phyloP scores from a whole-genome alignment of 1,140 invertebrate species.

The Solenopsis fugax region DNA sequence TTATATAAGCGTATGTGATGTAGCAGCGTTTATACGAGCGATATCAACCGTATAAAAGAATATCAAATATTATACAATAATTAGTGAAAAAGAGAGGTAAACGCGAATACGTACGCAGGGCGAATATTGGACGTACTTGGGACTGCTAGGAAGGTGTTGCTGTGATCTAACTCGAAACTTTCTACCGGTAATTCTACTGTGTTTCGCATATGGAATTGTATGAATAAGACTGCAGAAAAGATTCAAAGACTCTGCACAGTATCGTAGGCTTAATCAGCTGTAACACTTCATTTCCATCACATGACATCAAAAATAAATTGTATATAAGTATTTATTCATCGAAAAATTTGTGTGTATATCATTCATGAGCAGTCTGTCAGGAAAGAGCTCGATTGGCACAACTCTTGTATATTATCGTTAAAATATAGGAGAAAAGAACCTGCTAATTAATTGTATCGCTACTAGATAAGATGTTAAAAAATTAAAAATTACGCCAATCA shows the following conservation, averaged over 20 bases:
- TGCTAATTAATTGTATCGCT: not conserved
- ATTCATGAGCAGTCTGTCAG: not conserved
- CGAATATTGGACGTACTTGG: not conserved
- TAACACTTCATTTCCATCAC: conserved; percentile 46
- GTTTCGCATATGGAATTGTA: conserved; percentile 48
- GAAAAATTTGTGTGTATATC: not conserved
- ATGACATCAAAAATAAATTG: conserved; percentile 58
- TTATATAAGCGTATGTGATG: conserved; percentile 47
- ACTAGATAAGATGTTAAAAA: conserved; percentile 6
- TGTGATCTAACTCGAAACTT: conserved; percentile 59
- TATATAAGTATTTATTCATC: conserved; percentile 60
- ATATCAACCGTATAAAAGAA: conserved; percentile 37
- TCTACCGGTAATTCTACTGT: conserved; percentile 35
- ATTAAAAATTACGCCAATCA: conserved; percentile 3
- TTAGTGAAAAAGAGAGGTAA: not conserved
- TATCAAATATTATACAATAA: conserved; percentile 33
- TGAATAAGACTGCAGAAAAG: conserved; percentile 53
- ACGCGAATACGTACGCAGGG: conserved; percentile 2
- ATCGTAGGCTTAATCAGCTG: conserved; percentile 40
- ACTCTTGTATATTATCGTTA: not conserved
- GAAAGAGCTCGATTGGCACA: not conserved
- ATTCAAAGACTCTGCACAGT: conserved; percentile 34
- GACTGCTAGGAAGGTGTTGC: conserved; percentile 25
- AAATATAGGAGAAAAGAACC: not conserved
- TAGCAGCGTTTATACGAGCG: conserved; percentile 50